A percentile compares a stretch with the other conserved stretches of the same genome.
phyloP scores from a whole-genome alignment of 2,888 invertebrate genomes.

The Lathronympha strigana region DNA sequence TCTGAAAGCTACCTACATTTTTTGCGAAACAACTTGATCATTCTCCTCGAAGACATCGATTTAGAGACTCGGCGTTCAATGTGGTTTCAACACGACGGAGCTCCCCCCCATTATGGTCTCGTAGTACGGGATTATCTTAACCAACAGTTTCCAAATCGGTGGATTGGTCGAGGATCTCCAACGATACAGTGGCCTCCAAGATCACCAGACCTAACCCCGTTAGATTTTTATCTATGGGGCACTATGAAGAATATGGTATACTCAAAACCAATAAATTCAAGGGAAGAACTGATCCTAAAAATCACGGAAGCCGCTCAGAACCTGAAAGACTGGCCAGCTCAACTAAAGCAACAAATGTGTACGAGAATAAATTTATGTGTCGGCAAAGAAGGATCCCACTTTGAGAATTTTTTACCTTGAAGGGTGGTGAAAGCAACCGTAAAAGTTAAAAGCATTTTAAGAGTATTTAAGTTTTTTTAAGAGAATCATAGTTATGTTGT shows the following conservation, averaged over 20 bases:
- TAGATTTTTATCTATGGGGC: background rate
- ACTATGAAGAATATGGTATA: slow-evolving; percentile 8
- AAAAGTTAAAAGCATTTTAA: too few relatives aligned
- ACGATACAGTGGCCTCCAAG: too few relatives aligned
- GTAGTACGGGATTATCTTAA: background rate
- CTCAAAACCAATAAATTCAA: slow-evolving; percentile 8
- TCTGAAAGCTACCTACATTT: slow-evolving; percentile 1
- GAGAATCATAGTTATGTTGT: too few relatives aligned
- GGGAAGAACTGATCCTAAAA: slow-evolving; percentile 11
- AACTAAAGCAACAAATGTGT: too few relatives aligned
- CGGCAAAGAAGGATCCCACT: too few relatives aligned
- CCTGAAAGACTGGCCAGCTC: background rate
- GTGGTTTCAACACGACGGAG: slow-evolving; percentile 18
- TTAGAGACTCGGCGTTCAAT: slow-evolving; percentile 10
- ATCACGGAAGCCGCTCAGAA: background rate
- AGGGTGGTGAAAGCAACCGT: too few relatives aligned
- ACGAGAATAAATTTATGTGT: too few relatives aligned
- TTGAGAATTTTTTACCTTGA: too few relatives aligned
- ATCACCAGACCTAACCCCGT: too few relatives aligned
- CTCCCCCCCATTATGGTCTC: slow-evolving; percentile 7
- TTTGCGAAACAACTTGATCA: slow-evolving; percentile 8
- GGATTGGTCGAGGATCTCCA: too few relatives aligned
- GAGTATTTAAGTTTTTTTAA: too few relatives aligned
- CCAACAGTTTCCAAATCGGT: background rate
- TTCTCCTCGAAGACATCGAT: slow-evolving; percentile 13